Evolutionary conservation across 2,797 vertebrate species (phyloP).

Genomic region (Epinephelus awoara): DNA sequence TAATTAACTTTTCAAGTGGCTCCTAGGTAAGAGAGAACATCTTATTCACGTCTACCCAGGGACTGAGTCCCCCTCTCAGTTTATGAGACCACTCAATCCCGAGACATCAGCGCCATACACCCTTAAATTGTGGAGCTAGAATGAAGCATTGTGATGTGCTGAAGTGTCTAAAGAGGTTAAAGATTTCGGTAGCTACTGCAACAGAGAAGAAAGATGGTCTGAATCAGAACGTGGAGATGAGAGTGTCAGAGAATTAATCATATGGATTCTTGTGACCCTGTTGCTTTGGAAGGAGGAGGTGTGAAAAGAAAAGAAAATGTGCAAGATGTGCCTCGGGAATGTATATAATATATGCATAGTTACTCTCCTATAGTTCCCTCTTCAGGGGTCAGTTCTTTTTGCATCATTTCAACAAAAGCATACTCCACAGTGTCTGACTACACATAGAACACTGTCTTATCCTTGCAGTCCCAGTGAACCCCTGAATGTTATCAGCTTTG

Average conservation of each 20-base stretch:
- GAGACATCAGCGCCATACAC: slow-evolving; percentile 13
- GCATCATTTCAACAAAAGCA: too few species aligned
- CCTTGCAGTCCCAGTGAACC: too few species aligned
- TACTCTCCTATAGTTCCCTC: too few species aligned
- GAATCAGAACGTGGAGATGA: slow-evolving; percentile 35
- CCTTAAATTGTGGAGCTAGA: not conserved
- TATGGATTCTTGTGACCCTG: not conserved
- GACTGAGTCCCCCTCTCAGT: slow-evolving; percentile 47
- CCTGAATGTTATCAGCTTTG: too few species aligned
- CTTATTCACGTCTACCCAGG: slow-evolving; percentile 54
- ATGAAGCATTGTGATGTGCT: slow-evolving; percentile 21
- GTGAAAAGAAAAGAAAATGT: too few species aligned
- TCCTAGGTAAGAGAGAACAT: slow-evolving; percentile 43
- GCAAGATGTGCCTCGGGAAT: too few species aligned
- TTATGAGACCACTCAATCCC: slow-evolving; percentile 78
- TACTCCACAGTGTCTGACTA: too few species aligned
- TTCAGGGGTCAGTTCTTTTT: too few species aligned
- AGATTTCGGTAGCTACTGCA: slow-evolving; percentile 7
- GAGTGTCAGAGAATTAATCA: slow-evolving; percentile 28
- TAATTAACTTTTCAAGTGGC: slow-evolving; percentile 71
- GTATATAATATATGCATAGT: too few species aligned
- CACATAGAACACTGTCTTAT: too few species aligned
- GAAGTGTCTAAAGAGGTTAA: slow-evolving; percentile 31
- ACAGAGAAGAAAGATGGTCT: slow-evolving; percentile 3
- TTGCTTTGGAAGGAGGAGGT: too few species aligned